Conservation (phyloP, 2,113 vertebrate genomes). For the Sciurus niger region DNA sequence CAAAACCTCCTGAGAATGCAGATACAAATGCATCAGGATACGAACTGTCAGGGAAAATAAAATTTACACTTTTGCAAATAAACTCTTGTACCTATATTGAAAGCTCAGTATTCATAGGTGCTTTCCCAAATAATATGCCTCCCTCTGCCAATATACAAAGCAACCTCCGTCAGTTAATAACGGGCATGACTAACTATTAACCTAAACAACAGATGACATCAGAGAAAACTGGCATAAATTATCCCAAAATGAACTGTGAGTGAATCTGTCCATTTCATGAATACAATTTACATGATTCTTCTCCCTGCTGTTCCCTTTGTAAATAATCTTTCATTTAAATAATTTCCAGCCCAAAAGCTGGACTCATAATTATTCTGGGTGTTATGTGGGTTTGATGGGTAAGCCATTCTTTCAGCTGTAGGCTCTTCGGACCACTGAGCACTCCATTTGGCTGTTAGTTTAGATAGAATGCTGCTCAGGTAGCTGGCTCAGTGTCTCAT, state of each 20-base stretch:
- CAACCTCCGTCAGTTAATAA: conserved; percentile 76
- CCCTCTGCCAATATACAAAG: conserved; percentile 59
- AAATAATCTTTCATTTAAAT: conserved; percentile 66
- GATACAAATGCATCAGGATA: conserved; percentile 26
- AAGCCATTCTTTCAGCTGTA: conserved; percentile 29
- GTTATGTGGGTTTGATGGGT: conserved; percentile 3
- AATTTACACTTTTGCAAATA: conserved; percentile 68
- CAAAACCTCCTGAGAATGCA: conserved; percentile 43
- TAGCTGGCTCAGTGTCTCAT: neutral
- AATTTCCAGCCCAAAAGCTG: conserved; percentile 54
- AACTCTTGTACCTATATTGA: conserved; percentile 44
- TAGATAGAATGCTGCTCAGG: neutral
- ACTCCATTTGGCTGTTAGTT: neutral
- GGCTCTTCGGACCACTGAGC: conserved; percentile 33
- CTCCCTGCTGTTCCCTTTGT: conserved; percentile 64
- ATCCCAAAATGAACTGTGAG: conserved; percentile 32
- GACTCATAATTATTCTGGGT: conserved; percentile 59
- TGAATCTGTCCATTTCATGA: conserved; percentile 75
- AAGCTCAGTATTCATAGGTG: neutral
- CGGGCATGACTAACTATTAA: conserved; percentile 80
- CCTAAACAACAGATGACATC: conserved; percentile 84
- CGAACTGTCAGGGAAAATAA: conserved; percentile 64
- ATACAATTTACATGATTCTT: conserved; percentile 71
- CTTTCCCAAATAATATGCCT: conserved; percentile 61
- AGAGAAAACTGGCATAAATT: conserved; percentile 76